These are phyloP conservation scores for Tethea ocularis DNA, from an alignment of 2,888 invertebrate species.

Conservation along the genomic window DNA sequence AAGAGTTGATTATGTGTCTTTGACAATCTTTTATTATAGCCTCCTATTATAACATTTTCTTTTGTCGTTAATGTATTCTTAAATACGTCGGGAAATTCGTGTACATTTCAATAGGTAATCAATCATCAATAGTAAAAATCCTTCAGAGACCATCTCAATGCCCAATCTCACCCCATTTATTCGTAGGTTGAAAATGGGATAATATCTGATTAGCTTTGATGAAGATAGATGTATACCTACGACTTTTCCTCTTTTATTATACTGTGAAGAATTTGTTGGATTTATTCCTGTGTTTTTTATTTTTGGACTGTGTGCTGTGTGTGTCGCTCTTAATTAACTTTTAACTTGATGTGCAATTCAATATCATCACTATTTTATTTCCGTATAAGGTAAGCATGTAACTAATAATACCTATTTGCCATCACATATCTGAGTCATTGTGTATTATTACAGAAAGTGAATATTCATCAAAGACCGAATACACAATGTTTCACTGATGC, in stretches of 20 bases:
- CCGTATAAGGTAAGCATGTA: too few species aligned
- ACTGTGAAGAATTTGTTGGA: not conserved
- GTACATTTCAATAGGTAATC: conserved; percentile 11
- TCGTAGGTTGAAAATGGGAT: not conserved
- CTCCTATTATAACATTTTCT: not conserved
- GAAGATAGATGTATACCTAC: not conserved
- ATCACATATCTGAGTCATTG: too few species aligned
- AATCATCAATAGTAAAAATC: conserved; percentile 15
- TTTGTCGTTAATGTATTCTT: conserved; percentile 9
- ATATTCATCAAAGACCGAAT: not conserved
- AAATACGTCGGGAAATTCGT: not conserved
- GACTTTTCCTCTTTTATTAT: not conserved
- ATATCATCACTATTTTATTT: too few species aligned
- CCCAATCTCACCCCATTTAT: conserved; percentile 7
- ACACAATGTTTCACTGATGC: conserved; percentile 13
- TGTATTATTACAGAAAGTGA: not conserved
- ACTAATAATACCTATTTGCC: too few species aligned
- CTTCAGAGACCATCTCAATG: conserved; percentile 8
- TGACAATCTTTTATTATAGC: not conserved
- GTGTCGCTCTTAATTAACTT: too few species aligned
- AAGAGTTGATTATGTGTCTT: not conserved
- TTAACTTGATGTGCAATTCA: too few species aligned
- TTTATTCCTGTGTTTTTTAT: too few species aligned
- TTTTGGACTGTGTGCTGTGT: too few species aligned
- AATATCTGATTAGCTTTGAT: conserved; percentile 8